Evolutionary conservation across 2,113 vertebrate genomes (phyloP), one percentile per base, ranked within the genome.

Genomic region (Apodemus sylvaticus): DNA sequence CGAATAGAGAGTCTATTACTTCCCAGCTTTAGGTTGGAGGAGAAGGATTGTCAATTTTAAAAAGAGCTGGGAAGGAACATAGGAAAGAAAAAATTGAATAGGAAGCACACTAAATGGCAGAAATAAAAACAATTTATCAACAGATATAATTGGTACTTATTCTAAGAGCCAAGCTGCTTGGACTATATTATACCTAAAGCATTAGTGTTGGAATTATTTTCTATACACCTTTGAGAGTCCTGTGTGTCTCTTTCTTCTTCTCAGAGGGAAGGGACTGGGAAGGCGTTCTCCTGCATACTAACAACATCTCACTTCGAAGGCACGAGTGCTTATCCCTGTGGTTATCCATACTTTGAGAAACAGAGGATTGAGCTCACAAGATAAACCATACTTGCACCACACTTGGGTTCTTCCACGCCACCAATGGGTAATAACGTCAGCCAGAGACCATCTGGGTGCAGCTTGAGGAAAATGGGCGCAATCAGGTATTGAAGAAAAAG

Each of bases 121-220:
- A 26, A 51, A 86, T 8, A 86, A 68, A 53, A 16, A 53, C 11
- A 70, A 6, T 51, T 86, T 53, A 26, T n/a, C 42, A n/a, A 20
- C 3, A 87, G 12, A 51, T 70, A n/a, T 16, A 70, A 70, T 36
- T 26, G 85, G 26, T 53, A 48, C 85, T 86, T 70, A 26, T 20
- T 53, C 12, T n/a, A 36, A 68, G 62, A 86, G 83, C 19, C 31
- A 51, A 68, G 62, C 22, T 48, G 42, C 66, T 51, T 34, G 42
- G 42, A 20, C 73, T 73, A 88, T 36, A 90, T 3, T 76, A 42
- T 62, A 79, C 22, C 31, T 60, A 20, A 76, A 92, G 24, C 53
- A 76, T 62, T 91, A 36, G 39, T 89, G 91, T 45, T 79, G 16
- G 14, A 29, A 90, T 88, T 88, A 48, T 29, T 95, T 93, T 13